Base-by-base conservation (phyloP, 2,113 vertebrate species). In the Hydrolagus affinis region DNA sequence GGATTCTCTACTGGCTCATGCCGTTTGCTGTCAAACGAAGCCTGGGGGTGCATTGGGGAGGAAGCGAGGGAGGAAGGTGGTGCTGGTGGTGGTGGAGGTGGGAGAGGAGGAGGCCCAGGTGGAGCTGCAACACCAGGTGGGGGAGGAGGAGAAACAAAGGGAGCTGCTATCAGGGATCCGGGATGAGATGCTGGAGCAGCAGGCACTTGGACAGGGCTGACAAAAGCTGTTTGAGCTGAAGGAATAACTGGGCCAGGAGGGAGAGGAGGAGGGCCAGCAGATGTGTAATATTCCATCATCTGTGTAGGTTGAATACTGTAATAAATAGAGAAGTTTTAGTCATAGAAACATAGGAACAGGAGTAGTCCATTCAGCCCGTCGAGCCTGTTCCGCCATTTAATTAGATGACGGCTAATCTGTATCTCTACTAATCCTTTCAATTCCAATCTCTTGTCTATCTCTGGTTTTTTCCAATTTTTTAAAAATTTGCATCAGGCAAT, bases 191-290 rank as follows among this genome's bases (percentile, higher is more conserved):
- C n/a, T 70, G 32, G 85, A 59, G 94, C 90, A 85, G 92, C 86
- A 0, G 93, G 94, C 78, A 96, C 93, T 90, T 96, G 95, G 19
- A 96, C 94, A 23, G 97, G 95, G 85, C 93, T 96, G 87, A 97
- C 96, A 76, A 99, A 99, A 59, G 96, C 97, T 12, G 97, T 98
- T 87, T 96, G 96, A 87, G 96, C 95, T 69, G 97, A 99, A 85
- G 97, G 97, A 88, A 98, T 98, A 90, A 96, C 90, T 10, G 96
- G 96, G 0, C 95, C 95, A 0, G 96, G 93, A 0, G 97, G 95
- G 23, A 94, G 94, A 0, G 95, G 95, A 0, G 95, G 95, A 0
- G 95, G 94, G 32, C 94, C 95, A 9, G 95, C 89, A 88, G 97
- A 94, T 89, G 92, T 94, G 89, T 97, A 97, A 88, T 95, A 96